phyloP scores from a whole-genome alignment of 2,113 vertebrate genomes.

The Ammodytes dubius region DNA sequence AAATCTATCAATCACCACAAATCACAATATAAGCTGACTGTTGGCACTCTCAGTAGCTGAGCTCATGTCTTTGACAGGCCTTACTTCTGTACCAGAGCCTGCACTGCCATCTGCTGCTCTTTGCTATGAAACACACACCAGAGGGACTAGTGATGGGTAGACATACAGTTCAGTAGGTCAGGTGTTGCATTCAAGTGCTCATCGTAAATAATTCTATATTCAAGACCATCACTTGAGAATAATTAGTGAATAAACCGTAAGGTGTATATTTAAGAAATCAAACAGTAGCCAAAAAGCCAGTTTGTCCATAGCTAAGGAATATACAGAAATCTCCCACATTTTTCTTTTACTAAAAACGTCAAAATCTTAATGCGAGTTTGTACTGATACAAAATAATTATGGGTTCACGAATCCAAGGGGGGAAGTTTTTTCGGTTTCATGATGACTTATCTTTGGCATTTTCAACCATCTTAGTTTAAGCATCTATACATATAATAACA shows the following conservation, averaged over 20 bases:
- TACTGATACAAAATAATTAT: not conserved
- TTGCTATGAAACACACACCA: conserved; percentile 35
- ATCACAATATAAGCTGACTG: not conserved
- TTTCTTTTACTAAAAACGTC: too few species aligned
- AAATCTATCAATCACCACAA: conserved; percentile 2
- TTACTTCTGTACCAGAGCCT: conserved; percentile 46
- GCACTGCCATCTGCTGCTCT: conserved; percentile 81
- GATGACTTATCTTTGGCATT: not conserved
- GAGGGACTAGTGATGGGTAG: not conserved
- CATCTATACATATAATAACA: not conserved
- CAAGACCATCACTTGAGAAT: not conserved
- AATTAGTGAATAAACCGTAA: not conserved
- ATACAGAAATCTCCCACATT: not conserved
- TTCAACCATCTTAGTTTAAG: not conserved
- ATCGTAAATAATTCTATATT: conserved; percentile 23
- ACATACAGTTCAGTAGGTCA: conserved; percentile 28
- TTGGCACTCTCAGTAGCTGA: not conserved
- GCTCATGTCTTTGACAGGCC: not conserved
- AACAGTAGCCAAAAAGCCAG: not conserved
- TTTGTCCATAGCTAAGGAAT: not conserved
- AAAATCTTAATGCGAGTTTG: not conserved
- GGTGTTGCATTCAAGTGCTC: conserved; percentile 58
- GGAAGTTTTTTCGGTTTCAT: not conserved
- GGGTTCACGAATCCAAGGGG: not conserved
- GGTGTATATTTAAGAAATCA: not conserved